These are phyloP conservation scores for Noctuana brunneofusca DNA, from an alignment of 2,888 invertebrate genomes.

Conservation along the genomic window DNA sequence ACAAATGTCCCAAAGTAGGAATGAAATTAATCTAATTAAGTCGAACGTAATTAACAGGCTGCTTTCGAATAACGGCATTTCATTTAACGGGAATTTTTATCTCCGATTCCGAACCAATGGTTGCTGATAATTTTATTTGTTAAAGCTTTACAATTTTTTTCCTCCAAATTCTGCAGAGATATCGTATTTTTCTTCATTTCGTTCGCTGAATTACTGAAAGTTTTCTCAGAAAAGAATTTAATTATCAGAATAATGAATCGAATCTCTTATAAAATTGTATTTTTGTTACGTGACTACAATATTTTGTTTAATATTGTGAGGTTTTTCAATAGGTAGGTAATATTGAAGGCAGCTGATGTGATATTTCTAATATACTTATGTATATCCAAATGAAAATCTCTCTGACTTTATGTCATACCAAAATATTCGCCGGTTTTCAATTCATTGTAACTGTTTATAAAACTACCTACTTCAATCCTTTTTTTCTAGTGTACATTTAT, in stretches of 20 bases:
- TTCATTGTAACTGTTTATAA: too few species aligned
- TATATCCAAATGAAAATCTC: too few species aligned
- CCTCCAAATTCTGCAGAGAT: background rate
- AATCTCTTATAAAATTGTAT: background rate
- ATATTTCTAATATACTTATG: too few species aligned
- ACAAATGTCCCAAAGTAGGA: background rate
- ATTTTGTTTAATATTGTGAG: too few species aligned
- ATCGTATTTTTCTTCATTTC: background rate
- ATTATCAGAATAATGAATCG: constrained; percentile 1
- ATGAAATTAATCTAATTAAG: constrained; percentile 2
- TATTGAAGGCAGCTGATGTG: too few species aligned
- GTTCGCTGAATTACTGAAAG: background rate
- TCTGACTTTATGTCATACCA: too few species aligned
- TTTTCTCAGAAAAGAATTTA: constrained; percentile 2
- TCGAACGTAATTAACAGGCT: background rate
- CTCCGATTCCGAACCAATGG: constrained; percentile 10
- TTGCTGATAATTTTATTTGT: constrained; percentile 12
- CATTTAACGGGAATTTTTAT: constrained; percentile 16
- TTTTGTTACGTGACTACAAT: background rate
- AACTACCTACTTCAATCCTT: too few species aligned
- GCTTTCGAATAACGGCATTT: background rate
- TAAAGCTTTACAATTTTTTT: constrained; percentile 10
- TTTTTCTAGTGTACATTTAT: too few species aligned
- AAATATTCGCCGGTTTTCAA: too few species aligned
- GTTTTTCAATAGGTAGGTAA: too few species aligned